Base-by-base conservation (phyloP, 2,113 vertebrate genomes). In the Pygoscelis adeliae region DNA sequence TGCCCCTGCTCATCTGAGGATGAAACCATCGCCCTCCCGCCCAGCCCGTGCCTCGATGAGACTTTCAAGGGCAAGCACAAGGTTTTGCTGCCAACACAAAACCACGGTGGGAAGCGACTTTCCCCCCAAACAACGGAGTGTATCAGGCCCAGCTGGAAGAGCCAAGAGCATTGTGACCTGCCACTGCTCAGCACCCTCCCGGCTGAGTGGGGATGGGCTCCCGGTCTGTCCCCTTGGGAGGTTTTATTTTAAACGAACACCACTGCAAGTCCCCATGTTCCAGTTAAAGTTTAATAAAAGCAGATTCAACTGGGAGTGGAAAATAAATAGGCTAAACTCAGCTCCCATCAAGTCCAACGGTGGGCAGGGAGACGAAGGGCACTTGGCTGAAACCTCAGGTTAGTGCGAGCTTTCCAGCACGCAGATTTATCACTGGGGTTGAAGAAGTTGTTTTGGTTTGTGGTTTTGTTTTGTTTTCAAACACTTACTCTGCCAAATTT, bases 41-140 rank as follows among this genome's bases (percentile, higher is more conserved):
- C 50, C 58, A 30, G 46, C 50, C 63, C 3, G 0, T 18, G 30
- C 53, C 42, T n/a, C 11, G n/a, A 36, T 0, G 2, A 83, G 62
- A 44, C 80, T 46, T 71, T 42, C 17, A 5, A 83, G 47, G 26
- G 13, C 42, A 82, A 83, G 61, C 40, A 90, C 17, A 11, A 49
- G 46, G 36, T 36, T 74, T 32, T 66, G 40, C 71, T 74, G 76
- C 55, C 50, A 56, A 8, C 40, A 47, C 29, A 74, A 66, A 84
- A 46, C 7, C 62, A 14, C 4, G 3, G 3, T 16, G 13, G 36
- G 25, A 83, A 83, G n/a, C 4, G 6, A 22, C 36, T 62, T 82
- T 47, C 2, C 38, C 46, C 50, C 29, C 20, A 53, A 63, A 46
- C 6, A 38, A 47, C 2, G 1, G 46, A 30, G 36, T 2, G 0